A percentile compares a stretch with the other conserved stretches of the same genome.
Conservation (phyloP, 2,113 vertebrate species). For the Pseudorhombus dupliciocellatus region DNA sequence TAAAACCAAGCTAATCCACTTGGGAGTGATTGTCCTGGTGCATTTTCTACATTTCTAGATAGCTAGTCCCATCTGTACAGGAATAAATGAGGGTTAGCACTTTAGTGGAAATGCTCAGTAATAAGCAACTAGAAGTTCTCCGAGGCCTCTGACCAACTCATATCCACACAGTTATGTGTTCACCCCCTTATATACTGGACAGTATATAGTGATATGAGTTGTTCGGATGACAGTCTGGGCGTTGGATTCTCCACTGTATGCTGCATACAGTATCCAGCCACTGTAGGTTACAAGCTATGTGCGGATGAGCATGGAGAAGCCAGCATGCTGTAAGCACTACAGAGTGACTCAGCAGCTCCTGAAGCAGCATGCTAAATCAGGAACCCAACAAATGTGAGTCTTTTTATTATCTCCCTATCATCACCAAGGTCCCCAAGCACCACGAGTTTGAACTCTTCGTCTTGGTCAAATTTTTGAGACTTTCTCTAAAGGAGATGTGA, state of each 20-base stretch:
- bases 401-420: slow-evolving; percentile 15
- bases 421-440: slow-evolving; percentile 34
- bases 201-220: slow-evolving; percentile 73
- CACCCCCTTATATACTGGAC: slow-evolving; percentile 53
- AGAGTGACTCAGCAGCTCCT: slow-evolving; percentile 67
- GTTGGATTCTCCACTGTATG: slow-evolving; percentile 75
- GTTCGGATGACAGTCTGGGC: slow-evolving; percentile 60
- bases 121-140: slow-evolving; percentile 60
- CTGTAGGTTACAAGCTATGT: slow-evolving; percentile 50
- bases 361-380: slow-evolving; percentile 71
- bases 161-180: slow-evolving; percentile 53
- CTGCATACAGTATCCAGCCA: slow-evolving; percentile 75
- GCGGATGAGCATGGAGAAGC: slow-evolving; percentile 79
- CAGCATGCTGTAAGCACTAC: slow-evolving; percentile 74
- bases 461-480: not conserved
- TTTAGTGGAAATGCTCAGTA: slow-evolving; percentile 55
- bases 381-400: slow-evolving; percentile 43
- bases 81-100: slow-evolving; percentile 10
- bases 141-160: slow-evolving; percentile 65
- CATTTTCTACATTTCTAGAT: slow-evolving; percentile 33
- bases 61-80: slow-evolving; percentile 9
- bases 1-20: slow-evolving; percentile 33
- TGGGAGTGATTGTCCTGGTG: slow-evolving; percentile 23
- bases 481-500: not conserved
- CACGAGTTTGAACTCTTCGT: not conserved